phyloP scores from a whole-genome alignment of 2,888 invertebrate species.

The Chloroclystis v-ata region DNA sequence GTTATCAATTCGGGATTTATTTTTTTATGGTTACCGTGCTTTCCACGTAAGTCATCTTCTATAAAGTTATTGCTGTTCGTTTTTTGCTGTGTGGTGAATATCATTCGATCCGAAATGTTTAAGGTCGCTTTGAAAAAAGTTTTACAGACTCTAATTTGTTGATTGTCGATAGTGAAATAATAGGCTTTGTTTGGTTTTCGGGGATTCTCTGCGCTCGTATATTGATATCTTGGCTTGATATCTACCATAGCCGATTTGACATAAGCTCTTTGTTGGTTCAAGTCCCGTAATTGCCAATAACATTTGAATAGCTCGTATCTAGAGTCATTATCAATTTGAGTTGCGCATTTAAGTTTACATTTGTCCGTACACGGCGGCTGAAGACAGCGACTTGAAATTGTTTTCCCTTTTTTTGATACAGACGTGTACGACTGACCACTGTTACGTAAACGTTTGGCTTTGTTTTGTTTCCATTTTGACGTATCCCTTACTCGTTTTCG shows the following conservation, averaged over 20 bases:
- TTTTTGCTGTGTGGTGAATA: constrained; percentile 7
- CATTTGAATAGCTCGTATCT: constrained; percentile 6
- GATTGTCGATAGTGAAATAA: constrained; percentile 11
- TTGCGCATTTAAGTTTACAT: neutral
- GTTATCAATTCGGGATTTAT: neutral
- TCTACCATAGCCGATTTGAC: constrained; percentile 11
- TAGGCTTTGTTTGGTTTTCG: constrained; percentile 14
- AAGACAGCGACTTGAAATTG: neutral
- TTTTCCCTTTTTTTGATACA: neutral
- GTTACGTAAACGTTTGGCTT: neutral
- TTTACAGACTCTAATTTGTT: constrained; percentile 10
- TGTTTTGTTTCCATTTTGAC: neutral
- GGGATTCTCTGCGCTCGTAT: constrained; percentile 14
- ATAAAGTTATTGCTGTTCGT: constrained; percentile 8
- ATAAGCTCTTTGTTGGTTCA: constrained; percentile 10
- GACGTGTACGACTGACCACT: neutral
- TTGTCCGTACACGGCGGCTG: neutral
- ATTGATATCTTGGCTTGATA: constrained; percentile 17
- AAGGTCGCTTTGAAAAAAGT: constrained; percentile 6
- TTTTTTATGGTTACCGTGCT: constrained; percentile 11
- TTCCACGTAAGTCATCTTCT: constrained; percentile 14
- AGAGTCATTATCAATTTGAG: constrained; percentile 1
- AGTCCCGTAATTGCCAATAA: constrained; percentile 18
- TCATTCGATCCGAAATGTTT: constrained; percentile 10
- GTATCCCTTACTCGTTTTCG: neutral